phyloP scores from a whole-genome alignment of 2,888 invertebrate genomes.

The Hyposoter dolosus region DNA sequence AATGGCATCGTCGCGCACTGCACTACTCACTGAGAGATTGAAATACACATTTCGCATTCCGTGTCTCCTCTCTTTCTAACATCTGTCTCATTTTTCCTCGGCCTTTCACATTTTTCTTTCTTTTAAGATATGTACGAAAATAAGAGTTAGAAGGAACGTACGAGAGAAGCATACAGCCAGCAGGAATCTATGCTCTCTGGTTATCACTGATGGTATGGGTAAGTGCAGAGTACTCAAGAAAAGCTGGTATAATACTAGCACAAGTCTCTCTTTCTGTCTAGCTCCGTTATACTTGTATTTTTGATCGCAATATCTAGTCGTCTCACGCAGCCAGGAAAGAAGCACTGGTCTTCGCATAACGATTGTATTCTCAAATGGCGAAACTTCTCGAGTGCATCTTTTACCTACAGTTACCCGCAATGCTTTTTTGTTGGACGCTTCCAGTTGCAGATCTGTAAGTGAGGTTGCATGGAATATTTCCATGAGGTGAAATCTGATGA shows the following conservation, averaged over 20 bases:
- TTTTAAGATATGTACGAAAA: conserved; percentile 38
- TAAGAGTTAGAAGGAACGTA: conserved; percentile 13
- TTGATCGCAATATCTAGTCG: conserved; percentile 10
- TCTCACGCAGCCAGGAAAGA: conserved; percentile 38
- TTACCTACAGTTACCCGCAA: conserved; percentile 28
- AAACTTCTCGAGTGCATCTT: conserved; percentile 70
- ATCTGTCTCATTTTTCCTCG: not conserved
- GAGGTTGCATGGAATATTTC: conserved; percentile 58
- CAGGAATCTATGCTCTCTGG: conserved; percentile 42
- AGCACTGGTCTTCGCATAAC: conserved; percentile 44
- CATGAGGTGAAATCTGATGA: conserved; percentile 27
- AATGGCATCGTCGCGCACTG: conserved; percentile 37
- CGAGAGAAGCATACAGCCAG: conserved; percentile 60
- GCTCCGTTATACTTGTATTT: not conserved
- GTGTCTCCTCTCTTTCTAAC: conserved; percentile 7
- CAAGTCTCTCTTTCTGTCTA: conserved; percentile 27
- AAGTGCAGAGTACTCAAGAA: conserved; percentile 70
- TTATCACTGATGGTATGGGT: conserved; percentile 65
- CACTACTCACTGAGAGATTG: conserved; percentile 45
- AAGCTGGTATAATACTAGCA: conserved; percentile 59
- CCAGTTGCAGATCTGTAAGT: conserved; percentile 36
- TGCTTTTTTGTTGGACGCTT: conserved; percentile 19
- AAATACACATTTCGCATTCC: conserved; percentile 26
- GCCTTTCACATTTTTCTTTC: not conserved
- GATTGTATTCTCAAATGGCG: conserved; percentile 65